Evolutionary conservation across 2,797 vertebrate genomes (phyloP), one percentile per base, ranked within the genome.

Genomic region (Silurus lanzhouensis): DNA sequence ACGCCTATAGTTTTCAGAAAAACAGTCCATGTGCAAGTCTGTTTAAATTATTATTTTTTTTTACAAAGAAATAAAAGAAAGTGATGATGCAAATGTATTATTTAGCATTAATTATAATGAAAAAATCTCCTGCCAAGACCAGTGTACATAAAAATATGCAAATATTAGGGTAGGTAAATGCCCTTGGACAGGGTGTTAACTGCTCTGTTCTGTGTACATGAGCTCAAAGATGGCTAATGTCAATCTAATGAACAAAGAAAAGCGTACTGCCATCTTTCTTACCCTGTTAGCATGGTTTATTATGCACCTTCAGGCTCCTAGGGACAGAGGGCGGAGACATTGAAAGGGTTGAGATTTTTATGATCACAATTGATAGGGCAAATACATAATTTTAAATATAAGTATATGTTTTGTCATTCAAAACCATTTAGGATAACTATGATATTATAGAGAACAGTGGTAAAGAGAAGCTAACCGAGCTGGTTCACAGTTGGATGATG

Each of bases 171-270:
- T 12, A 55, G 15, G 31, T 52, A 22, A 81, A 31, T 55, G 46
- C 25, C 55, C 64, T 55, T 81, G n/a, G 46, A 66, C 10, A 3
- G 52, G 15, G 67, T 67, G 25, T 63, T 67, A 67, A 81, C 61
- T 52, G 61, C 61, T n/a, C 22, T 48, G 19, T 81, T 66, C 44
- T 81, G 61, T 19, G 5, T 17, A 66, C 60, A 78, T n/a, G 20
- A 22, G 76, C 20, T 44, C 58, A n/a, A 67, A 67, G n/a, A 81
- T 48, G 61, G 22, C 44, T 80, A 27, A 52, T 9, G 38, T 27
- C 78, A 27, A 44, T 81, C 44, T 80, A 48, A 80, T 48, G 61
- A 81, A 81, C 61, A 52, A 7, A 12, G 44, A 22, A 27, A 66
- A 66, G 31, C 63, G 22, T 64, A n/a, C 4, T 64, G 8, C 13